These are phyloP conservation scores for Lemur catta DNA, from an alignment of 2,797 vertebrate species.

Conservation along the genomic window DNA sequence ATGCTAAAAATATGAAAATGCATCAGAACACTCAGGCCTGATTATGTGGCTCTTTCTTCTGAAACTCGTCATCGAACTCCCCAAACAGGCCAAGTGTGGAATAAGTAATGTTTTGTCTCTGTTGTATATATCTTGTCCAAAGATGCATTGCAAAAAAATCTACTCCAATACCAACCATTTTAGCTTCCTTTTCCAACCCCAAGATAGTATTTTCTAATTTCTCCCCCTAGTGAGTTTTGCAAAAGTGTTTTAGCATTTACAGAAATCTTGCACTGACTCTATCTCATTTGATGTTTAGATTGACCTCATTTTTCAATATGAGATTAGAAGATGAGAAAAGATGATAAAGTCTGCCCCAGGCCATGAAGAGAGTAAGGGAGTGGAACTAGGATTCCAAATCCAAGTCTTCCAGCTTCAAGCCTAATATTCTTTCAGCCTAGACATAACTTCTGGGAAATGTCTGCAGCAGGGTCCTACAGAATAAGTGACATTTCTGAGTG, in stretches of 20 bases:
- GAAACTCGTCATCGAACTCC: not conserved
- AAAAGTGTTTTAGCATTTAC: not conserved
- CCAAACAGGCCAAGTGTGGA: not conserved
- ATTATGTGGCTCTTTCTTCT: not conserved
- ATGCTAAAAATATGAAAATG: not conserved
- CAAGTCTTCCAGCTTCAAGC: not conserved
- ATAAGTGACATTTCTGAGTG: not conserved
- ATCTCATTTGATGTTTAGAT: not conserved
- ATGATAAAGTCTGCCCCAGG: not conserved
- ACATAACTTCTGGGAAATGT: not conserved
- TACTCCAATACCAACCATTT: not conserved
- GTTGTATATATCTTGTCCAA: not conserved
- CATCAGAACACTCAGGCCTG: not conserved
- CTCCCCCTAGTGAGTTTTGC: not conserved
- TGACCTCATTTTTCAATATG: not conserved
- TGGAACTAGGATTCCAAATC: not conserved
- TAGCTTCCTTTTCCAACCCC: not conserved
- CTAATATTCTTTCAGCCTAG: not conserved
- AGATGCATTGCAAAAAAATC: not conserved
- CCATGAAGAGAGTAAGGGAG: not conserved
- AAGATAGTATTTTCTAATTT: not conserved
- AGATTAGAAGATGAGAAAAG: not conserved
- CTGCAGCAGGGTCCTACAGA: not conserved
- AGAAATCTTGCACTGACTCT: not conserved
- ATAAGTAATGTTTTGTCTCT: not conserved